phyloP scores from a whole-genome alignment of 23 tunicate genomes.

The Ascidia mentula region DNA sequence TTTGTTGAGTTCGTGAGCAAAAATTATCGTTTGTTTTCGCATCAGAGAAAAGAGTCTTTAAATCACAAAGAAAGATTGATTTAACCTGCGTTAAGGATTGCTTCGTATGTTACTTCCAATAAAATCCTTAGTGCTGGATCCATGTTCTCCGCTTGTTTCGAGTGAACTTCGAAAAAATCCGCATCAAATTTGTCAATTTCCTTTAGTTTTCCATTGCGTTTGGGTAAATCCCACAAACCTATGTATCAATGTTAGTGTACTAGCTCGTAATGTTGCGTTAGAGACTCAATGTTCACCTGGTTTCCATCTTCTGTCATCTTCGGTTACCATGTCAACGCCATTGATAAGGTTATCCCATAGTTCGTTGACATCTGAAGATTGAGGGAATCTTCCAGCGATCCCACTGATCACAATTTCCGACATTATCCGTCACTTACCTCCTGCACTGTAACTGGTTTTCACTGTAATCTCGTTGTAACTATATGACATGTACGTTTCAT shows the following conservation, averaged over 20 bases:
- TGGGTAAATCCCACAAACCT: slow-evolving; percentile 32
- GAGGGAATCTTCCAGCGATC: slow-evolving; percentile 30
- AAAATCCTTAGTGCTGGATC: slow-evolving; percentile 18
- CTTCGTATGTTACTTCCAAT: slow-evolving; percentile 31
- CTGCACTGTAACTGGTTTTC: no score
- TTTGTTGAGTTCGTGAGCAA: no score
- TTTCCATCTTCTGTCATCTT: slow-evolving; percentile 20
- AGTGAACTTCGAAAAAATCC: slow-evolving; percentile 23
- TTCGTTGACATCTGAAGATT: slow-evolving; percentile 17
- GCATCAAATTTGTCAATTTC: slow-evolving; percentile 35
- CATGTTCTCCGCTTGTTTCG: slow-evolving; percentile 28
- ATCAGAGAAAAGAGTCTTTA: no score
- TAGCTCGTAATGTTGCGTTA: no score
- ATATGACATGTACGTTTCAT: no score
- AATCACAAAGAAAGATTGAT: no score
- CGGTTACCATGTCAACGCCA: slow-evolving; percentile 22
- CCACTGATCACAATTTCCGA: slow-evolving; percentile 15
- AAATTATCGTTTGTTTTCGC: no score
- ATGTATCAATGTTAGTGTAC: no score
- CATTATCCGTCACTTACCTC: no score
- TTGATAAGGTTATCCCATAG: slow-evolving; percentile 21
- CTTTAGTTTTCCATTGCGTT: slow-evolving; percentile 31
- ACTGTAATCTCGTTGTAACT: no score
- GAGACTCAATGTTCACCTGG: slow-evolving; percentile 45
- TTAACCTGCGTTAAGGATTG: slow-evolving; percentile 25